Percentiles rank a stretch among this genome's conserved stretches.
These are phyloP conservation scores for Notamacropus eugenii DNA, from an alignment of 2,797 vertebrate genomes.

Conservation along the genomic window DNA sequence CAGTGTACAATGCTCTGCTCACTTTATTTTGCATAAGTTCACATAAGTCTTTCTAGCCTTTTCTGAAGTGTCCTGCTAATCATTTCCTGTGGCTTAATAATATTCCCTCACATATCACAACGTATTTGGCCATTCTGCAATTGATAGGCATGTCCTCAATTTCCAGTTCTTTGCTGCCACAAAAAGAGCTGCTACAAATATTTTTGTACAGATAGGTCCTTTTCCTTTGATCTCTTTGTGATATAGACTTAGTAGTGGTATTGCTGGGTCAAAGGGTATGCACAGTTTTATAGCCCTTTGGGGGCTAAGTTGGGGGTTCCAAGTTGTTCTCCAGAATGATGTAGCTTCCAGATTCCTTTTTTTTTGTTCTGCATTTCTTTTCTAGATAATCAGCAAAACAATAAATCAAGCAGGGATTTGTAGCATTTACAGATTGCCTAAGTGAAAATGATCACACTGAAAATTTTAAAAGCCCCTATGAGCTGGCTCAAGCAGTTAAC, in stretches of 20 bases:
- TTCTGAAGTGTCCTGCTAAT: background rate
- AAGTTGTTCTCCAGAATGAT: background rate
- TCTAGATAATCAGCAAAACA: too few species aligned
- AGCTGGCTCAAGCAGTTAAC: too few species aligned
- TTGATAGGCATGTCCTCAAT: background rate
- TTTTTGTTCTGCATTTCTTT: too few species aligned
- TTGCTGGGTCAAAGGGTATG: background rate
- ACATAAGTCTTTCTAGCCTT: background rate
- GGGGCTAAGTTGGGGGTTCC: background rate
- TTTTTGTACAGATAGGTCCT: background rate
- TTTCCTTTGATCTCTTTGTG: background rate
- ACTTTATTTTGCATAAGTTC: background rate
- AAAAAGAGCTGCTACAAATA: background rate
- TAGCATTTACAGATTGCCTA: too few species aligned
- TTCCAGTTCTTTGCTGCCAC: background rate
- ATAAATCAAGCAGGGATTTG: too few species aligned
- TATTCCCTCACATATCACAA: background rate
- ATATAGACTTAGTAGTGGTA: background rate
- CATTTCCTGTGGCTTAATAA: background rate
- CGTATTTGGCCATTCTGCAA: background rate
- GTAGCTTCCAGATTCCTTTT: background rate
- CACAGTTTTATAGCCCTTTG: background rate
- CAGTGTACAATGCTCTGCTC: background rate
- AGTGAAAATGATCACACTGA: too few species aligned
- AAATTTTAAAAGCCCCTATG: too few species aligned